phyloP scores from a whole-genome alignment of 2,888 invertebrate species.

The Cristatella mucedo region DNA sequence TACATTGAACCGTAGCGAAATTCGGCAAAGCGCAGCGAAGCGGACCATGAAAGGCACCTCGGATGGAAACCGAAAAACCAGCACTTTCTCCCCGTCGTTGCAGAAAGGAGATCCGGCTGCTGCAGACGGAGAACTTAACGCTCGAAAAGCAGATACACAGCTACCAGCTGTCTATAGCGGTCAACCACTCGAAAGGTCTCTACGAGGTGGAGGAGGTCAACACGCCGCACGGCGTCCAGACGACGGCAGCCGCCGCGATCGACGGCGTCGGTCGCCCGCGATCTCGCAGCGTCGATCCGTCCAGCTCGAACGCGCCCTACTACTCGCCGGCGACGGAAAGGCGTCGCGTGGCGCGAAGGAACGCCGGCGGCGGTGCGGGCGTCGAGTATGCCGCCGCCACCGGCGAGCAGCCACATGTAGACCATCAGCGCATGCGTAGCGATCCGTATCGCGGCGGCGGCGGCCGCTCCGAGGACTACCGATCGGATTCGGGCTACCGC shows the following conservation, averaged over 20 bases:
- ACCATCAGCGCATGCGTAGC: no score
- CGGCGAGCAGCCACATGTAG: no score
- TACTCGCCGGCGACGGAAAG: slow-evolving; percentile 5
- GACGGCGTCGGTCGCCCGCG: neutral
- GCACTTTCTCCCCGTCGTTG: slow-evolving; percentile 19
- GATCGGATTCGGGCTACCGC: slow-evolving; percentile 3
- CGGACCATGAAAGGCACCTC: no score
- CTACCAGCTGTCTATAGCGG: slow-evolving; percentile 60
- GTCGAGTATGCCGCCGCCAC: slow-evolving; percentile 4
- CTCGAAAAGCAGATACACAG: slow-evolving; percentile 64
- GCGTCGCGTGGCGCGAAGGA: neutral
- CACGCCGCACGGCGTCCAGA: slow-evolving; percentile 4
- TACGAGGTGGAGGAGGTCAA: slow-evolving; percentile 6
- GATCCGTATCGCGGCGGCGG: no score
- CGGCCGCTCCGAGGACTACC: no score
- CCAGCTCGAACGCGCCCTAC: neutral
- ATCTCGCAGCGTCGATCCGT: slow-evolving; percentile 6
- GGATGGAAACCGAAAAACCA: no score
- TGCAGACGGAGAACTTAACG: slow-evolving; percentile 67
- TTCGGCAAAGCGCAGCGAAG: no score
- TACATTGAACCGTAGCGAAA: no score
- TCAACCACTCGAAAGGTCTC: slow-evolving; percentile 5
- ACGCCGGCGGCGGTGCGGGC: neutral
- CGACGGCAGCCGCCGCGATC: slow-evolving; percentile 7
- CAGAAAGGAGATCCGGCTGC: slow-evolving; percentile 59